A percentile compares a stretch with the other conserved stretches of the same genome.
phyloP scores from a whole-genome alignment of 2,113 vertebrate species.

The Empidonax traillii region DNA sequence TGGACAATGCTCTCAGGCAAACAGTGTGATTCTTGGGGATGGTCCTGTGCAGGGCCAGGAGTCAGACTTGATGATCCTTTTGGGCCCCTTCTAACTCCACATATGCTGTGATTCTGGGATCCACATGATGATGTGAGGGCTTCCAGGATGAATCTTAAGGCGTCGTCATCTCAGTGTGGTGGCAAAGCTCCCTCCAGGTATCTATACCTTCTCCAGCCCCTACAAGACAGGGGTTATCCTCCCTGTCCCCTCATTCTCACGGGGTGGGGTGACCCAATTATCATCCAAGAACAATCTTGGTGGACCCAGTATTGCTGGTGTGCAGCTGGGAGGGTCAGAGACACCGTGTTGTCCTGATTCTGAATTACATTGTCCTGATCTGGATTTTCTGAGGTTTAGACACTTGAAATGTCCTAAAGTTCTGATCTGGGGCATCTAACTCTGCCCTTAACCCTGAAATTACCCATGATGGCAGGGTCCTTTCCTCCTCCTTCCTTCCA shows the following conservation, averaged over 20 bases:
- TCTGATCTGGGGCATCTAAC: neutral
- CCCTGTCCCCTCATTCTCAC: rapidly evolving
- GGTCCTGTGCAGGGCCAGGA: neutral
- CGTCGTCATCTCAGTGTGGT: neutral
- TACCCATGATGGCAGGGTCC: neutral
- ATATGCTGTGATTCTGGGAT: neutral
- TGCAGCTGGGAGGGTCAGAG: neutral
- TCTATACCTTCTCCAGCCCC: neutral
- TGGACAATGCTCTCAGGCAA: neutral
- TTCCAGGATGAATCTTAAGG: neutral
- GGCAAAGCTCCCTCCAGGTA: neutral
- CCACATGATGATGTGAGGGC: neutral
- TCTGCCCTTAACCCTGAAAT: neutral
- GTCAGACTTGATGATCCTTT: too few species aligned
- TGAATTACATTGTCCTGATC: neutral
- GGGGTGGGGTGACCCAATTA: too few species aligned
- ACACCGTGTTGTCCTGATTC: neutral
- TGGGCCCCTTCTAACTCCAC: neutral
- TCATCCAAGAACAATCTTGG: neutral
- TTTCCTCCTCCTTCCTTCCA: neutral
- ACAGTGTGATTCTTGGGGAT: neutral
- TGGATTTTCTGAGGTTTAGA: neutral
- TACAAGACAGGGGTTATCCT: neutral
- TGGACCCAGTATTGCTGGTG: neutral
- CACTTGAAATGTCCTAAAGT: neutral